These are phyloP conservation scores for Pristionchus mayeri DNA, from an alignment of 2,888 invertebrate species.

Conservation along the genomic window DNA sequence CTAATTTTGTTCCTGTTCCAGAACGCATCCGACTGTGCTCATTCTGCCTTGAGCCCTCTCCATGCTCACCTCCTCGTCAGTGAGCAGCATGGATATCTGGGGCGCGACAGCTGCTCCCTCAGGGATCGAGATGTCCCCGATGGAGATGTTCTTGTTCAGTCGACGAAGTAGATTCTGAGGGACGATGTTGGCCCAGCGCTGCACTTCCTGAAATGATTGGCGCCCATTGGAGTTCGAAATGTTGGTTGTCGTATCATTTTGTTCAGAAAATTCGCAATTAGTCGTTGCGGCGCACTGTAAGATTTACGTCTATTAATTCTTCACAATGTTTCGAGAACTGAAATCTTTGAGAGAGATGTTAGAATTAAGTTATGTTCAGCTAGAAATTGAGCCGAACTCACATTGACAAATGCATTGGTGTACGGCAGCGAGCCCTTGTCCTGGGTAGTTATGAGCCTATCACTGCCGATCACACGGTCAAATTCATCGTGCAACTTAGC, in stretches of 20 bases:
- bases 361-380: background rate
- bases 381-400: conserved; percentile 44
- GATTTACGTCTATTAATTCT: too few relatives aligned
- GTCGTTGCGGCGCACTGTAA: too few relatives aligned
- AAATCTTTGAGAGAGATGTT: background rate
- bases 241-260: too few relatives aligned
- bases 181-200: conserved; percentile 58
- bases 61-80: conserved; percentile 51
- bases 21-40: too few relatives aligned
- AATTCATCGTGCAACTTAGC: conserved; percentile 57
- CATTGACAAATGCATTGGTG: conserved; percentile 58
- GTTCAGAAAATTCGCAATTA: too few relatives aligned
- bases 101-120: conserved; percentile 55
- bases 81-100: conserved; percentile 59
- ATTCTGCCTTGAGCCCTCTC: too few relatives aligned
- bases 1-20: background rate
- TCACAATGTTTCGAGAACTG: too few relatives aligned
- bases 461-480: conserved; percentile 53
- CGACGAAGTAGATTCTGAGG: conserved; percentile 56
- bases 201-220: conserved; percentile 53
- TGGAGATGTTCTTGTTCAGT: conserved; percentile 37
- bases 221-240: too few relatives aligned
- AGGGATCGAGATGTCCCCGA: conserved; percentile 49
- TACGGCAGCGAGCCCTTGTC: conserved; percentile 55
- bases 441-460: conserved; percentile 54